Evolutionary conservation across 2,888 invertebrate species (phyloP), one percentile per base, ranked within the genome.

Genomic region (Orthosia gracilis): DNA sequence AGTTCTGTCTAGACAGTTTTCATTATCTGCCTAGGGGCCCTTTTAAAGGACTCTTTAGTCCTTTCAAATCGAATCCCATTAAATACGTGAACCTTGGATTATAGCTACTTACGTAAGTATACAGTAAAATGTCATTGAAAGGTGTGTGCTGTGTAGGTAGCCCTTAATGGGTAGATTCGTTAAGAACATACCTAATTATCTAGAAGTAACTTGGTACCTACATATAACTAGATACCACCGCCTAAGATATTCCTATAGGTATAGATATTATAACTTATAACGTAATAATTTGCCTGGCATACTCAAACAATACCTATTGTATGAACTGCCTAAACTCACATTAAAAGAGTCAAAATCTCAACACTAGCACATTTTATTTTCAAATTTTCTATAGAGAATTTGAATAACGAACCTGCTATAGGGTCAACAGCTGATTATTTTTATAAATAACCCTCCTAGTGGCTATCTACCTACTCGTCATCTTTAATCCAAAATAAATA

Each of bases 111-210:
- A 63, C 26, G n/a, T 68, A 18, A 5, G 12, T 59, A 13, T 58
- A 47, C 58, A 69, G 18, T 18, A 26, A 58, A 75, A 63, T 21
- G 58, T 58, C 26, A 40, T 76, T 47, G 23, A 26, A 54, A 26
- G 5, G n/a, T 50, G 62, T 76, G 40, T 70, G 5, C 17, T 50
- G 62, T 76, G 54, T 70, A 70, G 52, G 73, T 49, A 59, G 52
- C n/a, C 45, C 18, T 17, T 72, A 64, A 73, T 31, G 23, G 13
- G 13, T 58, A n/a, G 17, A 49, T 58, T 58, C 18, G 15, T 45
- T n/a, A 40, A 17, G 13, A 54, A 40, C n/a, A 11, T 31, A 23
- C 17, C 17, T 45, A 21, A n/a, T 49, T 61, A 15, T 15, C n/a
- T 9, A 21, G 7, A 62, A 59, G 11, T 47, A 21, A 17, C 3